Conservation (phyloP, 2,797 vertebrate genomes). For the Chloroceryle amazona region DNA sequence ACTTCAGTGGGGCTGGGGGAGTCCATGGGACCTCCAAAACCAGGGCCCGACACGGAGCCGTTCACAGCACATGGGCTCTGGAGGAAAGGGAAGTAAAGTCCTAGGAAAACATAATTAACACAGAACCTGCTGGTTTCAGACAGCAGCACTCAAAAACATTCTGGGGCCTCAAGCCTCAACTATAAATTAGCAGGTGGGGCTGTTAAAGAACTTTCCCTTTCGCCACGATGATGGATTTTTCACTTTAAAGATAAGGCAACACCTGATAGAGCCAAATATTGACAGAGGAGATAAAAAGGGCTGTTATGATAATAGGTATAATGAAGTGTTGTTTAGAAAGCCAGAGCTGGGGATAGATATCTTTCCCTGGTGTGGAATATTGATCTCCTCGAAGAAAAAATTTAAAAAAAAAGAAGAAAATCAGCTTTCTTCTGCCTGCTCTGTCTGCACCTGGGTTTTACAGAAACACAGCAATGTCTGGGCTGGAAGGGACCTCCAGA, state of each 20-base stretch:
- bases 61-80: fast-evolving
- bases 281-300: constrained; percentile 63
- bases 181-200: not conserved
- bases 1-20: not conserved
- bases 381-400: not conserved
- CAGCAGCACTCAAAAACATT: not conserved
- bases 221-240: constrained; percentile 39
- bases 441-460: not conserved
- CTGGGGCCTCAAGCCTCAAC: not conserved
- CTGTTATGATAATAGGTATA: constrained; percentile 63
- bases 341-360: not conserved
- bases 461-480: no score
- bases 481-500: no score
- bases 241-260: constrained; percentile 33
- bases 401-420: not conserved
- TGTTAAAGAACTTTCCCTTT: not conserved
- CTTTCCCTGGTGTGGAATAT: not conserved
- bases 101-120: fast-evolving
- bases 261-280: constrained; percentile 55
- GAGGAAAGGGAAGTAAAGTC: fast-evolving
- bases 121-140: not conserved
- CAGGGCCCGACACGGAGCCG: fast-evolving
- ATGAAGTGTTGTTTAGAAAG: constrained; percentile 56
- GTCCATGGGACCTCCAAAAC: fast-evolving
- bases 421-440: not conserved